Conservation (phyloP, 2,113 vertebrate genomes). For the Nannobrachium achirus region DNA sequence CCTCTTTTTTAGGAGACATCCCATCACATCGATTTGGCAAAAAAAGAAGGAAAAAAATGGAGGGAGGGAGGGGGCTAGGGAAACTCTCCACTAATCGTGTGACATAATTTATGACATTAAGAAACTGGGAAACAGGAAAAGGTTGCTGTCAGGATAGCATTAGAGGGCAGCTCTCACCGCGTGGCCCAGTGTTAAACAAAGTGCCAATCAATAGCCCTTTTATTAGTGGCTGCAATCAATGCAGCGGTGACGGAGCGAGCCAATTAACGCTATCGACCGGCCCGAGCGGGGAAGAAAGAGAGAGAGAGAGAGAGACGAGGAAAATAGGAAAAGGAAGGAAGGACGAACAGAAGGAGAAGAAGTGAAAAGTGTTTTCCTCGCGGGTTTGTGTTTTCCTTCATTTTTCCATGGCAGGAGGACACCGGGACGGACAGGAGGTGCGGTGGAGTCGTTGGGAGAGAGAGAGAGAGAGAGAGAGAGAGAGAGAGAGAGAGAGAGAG, state of each 20-base stretch:
- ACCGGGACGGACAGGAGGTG: too few species aligned
- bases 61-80: background rate
- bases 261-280: conserved; percentile 87
- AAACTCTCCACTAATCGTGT: conserved; percentile 66
- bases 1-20: conserved; percentile 2
- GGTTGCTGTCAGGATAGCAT: conserved; percentile 84
- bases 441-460: conserved; percentile 62
- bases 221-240: conserved; percentile 90
- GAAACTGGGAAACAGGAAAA: conserved; percentile 82
- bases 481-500: conserved; percentile 33
- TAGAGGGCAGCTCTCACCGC: conserved; percentile 78
- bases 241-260: conserved; percentile 83
- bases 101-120: conserved; percentile 82
- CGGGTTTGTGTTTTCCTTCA: conserved; percentile 76
- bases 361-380: conserved; percentile 79
- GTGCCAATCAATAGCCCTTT: conserved; percentile 88
- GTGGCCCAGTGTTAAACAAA: conserved; percentile 81
- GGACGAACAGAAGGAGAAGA: conserved; percentile 30
- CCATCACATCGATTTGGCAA: conserved; percentile 24
- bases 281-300: conserved; percentile 64
- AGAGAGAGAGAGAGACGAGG: conserved; percentile 32
- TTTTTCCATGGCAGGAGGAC: background rate
- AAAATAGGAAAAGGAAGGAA: too few species aligned
- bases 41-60: conserved; percentile 38
- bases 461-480: conserved; percentile 56